Percentiles rank a stretch among this genome's conserved stretches.
phyloP scores from a whole-genome alignment of 1,140 invertebrate species.

The Drosophila bocqueti region DNA sequence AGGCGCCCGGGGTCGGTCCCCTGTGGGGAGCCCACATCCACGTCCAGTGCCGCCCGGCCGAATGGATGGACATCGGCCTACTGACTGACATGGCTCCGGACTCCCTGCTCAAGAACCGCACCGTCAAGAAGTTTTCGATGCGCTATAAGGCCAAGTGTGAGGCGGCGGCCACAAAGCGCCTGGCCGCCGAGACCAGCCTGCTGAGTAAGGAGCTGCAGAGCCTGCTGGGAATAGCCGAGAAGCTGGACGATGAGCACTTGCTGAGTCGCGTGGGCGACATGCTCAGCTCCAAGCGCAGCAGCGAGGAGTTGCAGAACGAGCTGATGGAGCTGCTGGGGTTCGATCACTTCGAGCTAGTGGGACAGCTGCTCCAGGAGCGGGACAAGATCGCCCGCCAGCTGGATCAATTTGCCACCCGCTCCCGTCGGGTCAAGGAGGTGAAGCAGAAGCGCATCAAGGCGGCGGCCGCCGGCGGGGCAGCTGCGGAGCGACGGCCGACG shows the following conservation, averaged over 20 bases:
- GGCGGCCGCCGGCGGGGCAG: slow-evolving; percentile 13
- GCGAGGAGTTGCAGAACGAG: slow-evolving; percentile 93
- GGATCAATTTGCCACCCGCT: slow-evolving; percentile 76
- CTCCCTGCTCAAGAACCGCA: slow-evolving; percentile 56
- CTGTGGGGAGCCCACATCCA: slow-evolving; percentile 71
- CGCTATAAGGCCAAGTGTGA: slow-evolving; percentile 81
- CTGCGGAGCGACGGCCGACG: slow-evolving; percentile 60
- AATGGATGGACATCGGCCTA: slow-evolving; percentile 54
- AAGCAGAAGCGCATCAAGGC: slow-evolving; percentile 52
- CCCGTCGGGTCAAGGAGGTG: slow-evolving; percentile 69
- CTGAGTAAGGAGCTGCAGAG: slow-evolving; percentile 84
- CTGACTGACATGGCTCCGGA: slow-evolving; percentile 63
- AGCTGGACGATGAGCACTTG: slow-evolving; percentile 88
- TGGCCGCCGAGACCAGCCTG: slow-evolving; percentile 49
- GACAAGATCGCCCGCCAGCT: slow-evolving; percentile 86
- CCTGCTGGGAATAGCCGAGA: slow-evolving; percentile 58
- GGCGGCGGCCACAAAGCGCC: slow-evolving; percentile 57
- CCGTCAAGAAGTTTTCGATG: slow-evolving; percentile 70
- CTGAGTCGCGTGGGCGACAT: slow-evolving; percentile 87
- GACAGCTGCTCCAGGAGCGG: slow-evolving; percentile 91
- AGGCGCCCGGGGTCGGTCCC: slow-evolving; percentile 10
- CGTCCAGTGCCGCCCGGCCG: slow-evolving; percentile 32
- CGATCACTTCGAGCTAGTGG: slow-evolving; percentile 94
- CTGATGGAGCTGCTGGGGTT: slow-evolving; percentile 94
- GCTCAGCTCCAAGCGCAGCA: slow-evolving; percentile 88